Conservation (phyloP, 1,140 invertebrate species). For the Drosophila melanogaster region Release_6_plus_ISO1_MT NT_037436.4:5836501-5837000, state of each 20-base stretch:
- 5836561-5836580: constrained; percentile 65
- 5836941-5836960: constrained; percentile 14
- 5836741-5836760: constrained; percentile 18
- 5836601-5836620: constrained; percentile 30
- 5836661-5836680: constrained; percentile 45
- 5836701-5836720: constrained; percentile 34
- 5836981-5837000: constrained; percentile 37
- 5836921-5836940: background rate
- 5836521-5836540: constrained; percentile 27
- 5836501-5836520: background rate
- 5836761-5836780: constrained; percentile 26
- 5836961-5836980: constrained; percentile 14
- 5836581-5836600: constrained; percentile 5
- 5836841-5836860: constrained; percentile 43
- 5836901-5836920: constrained; percentile 52
- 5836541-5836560: constrained; percentile 73
- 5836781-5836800: constrained; percentile 24
- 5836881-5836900: constrained; percentile 83
- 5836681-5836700: constrained; percentile 48
- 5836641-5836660: constrained; percentile 31
- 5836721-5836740: constrained; percentile 52
- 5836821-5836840: constrained; percentile 72
- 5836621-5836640: constrained; percentile 44
- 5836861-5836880: constrained; percentile 76
- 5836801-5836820: constrained; percentile 72